Evolutionary conservation across 1,140 invertebrate species (phyloP), one percentile per base, ranked within the genome.

Genomic region (Linepithema humile): DNA sequence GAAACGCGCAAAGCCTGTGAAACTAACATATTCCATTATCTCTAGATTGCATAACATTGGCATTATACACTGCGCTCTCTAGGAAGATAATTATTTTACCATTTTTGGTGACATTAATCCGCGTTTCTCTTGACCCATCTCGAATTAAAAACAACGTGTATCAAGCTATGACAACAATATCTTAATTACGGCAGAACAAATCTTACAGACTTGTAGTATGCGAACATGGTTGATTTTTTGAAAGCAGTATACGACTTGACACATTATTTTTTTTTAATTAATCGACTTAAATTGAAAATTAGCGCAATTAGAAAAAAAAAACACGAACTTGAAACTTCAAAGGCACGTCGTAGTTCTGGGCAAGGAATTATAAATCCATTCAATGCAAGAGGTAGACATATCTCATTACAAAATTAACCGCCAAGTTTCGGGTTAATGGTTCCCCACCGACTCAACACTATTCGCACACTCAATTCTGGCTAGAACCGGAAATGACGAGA

Each of bases 21-120:
- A 45, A 60, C 55, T 74, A 60, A 60, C 40, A 17, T 75, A 74
- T 75, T 75, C 72, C 72, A 75, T 75, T 75, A 75, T 75, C 38
- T 75, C 72, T 60, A 45, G 57, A 75, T 75, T 75, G 72, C 38
- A 32, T 62, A 75, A 75, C 38, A 75, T 75, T 45, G 72, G 35
- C 38, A 26, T 59, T 32, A 45, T 75, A 32, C 32, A n/a, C 23
- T 10, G 7, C 32, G 50, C 29, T 17, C n/a, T 75, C 40, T 12
- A 17, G 38, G 17, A 60, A 45, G 26, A 60, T 62, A 62, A 75
- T 75, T 62, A 62, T 60, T 60, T 75, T 75, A 35, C 48, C 29
- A 60, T 60, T 75, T 75, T 60, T 75, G 57, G 29, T 32, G 69
- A 57, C n/a, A 40, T 20, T n/a, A 12, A 26, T 35, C 26, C 53